Conservation (phyloP, 2,888 invertebrate genomes). For the Agrotis clavis region DNA sequence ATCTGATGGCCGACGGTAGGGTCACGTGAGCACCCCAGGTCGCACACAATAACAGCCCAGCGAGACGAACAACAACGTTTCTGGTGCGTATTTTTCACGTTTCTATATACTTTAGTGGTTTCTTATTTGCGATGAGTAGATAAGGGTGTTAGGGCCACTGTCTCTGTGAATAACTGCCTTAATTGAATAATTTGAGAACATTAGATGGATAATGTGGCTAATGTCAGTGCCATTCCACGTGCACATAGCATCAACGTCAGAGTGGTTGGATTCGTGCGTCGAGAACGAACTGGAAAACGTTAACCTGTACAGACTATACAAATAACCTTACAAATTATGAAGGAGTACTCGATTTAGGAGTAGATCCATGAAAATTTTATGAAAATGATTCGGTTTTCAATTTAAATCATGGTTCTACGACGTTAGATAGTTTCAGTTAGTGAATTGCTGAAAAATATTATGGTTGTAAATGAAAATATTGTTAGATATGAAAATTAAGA, state of each 20-base stretch:
- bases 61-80: conserved; percentile 51
- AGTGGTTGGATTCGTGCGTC: conserved; percentile 24
- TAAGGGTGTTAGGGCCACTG: conserved; percentile 35
- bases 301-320: conserved; percentile 15
- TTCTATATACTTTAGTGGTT: conserved; percentile 65
- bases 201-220: conserved; percentile 39
- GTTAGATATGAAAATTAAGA: not conserved
- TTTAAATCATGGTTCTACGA: conserved; percentile 2
- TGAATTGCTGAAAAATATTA: conserved; percentile 10
- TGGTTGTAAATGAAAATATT: conserved; percentile 7
- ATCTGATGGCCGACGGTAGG: conserved; percentile 69
- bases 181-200: conserved; percentile 39
- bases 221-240: conserved; percentile 58
- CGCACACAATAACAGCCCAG: conserved; percentile 39
- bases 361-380: conserved; percentile 10
- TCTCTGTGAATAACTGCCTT: conserved; percentile 43
- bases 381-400: not conserved
- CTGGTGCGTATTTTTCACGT: conserved; percentile 62
- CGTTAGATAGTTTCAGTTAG: conserved; percentile 1
- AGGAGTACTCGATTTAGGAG: not conserved
- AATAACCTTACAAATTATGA: conserved; percentile 37
- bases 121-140: conserved; percentile 59
- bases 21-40: conserved; percentile 66
- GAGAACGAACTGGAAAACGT: conserved; percentile 41
- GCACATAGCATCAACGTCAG: conserved; percentile 52